These are phyloP conservation scores for Neoscelio sp. DNA, from an alignment of 2,888 invertebrate species.

Conservation along the genomic window DNA sequence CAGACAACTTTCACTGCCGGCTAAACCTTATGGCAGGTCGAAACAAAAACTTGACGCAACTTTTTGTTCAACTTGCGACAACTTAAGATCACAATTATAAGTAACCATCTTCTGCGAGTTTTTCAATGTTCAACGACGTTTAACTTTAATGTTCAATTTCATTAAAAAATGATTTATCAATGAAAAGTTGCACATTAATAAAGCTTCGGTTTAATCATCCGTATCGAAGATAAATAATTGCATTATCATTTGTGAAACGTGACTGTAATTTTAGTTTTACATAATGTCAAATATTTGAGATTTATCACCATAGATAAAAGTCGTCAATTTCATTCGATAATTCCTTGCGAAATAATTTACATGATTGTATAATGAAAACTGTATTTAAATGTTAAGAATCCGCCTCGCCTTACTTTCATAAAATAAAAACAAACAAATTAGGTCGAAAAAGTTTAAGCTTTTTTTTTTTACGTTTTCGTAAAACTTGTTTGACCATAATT, in stretches of 20 bases:
- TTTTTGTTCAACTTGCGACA: slow-evolving; percentile 30
- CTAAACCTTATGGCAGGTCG: slow-evolving; percentile 10
- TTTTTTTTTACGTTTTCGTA: too few relatives aligned
- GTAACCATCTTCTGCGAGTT: too few relatives aligned
- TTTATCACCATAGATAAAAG: slow-evolving; percentile 6
- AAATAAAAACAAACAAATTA: slow-evolving; percentile 10
- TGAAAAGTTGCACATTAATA: too few relatives aligned
- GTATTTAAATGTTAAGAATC: not conserved
- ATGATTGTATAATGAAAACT: not conserved
- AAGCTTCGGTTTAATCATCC: too few relatives aligned
- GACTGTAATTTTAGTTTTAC: too few relatives aligned
- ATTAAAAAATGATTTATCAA: too few relatives aligned
- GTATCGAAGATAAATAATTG: too few relatives aligned
- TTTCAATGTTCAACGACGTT: too few relatives aligned
- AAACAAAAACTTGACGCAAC: slow-evolving; percentile 19
- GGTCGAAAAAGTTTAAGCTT: not conserved
- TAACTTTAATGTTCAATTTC: too few relatives aligned
- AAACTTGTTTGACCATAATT: too few relatives aligned
- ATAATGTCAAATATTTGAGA: not conserved
- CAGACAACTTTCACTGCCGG: slow-evolving; percentile 43
- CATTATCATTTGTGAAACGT: too few relatives aligned
- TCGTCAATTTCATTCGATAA: not conserved
- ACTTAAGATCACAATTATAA: too few relatives aligned
- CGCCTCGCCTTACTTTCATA: slow-evolving; percentile 15
- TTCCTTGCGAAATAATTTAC: not conserved